These are phyloP conservation scores for Bambusicola thoracicus DNA, from an alignment of 2,113 vertebrate species.

Conservation along the genomic window DNA sequence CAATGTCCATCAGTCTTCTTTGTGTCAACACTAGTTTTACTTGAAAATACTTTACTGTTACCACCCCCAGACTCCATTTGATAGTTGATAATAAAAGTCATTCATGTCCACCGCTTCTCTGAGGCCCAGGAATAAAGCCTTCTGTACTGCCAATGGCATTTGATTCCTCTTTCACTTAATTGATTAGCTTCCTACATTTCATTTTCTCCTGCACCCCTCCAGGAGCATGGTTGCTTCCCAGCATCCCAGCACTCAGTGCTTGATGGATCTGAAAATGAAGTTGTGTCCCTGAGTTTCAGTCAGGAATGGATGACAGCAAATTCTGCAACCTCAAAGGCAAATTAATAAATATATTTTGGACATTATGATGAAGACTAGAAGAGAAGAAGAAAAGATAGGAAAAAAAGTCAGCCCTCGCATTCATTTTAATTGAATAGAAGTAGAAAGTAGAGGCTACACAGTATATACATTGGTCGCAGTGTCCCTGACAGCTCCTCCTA, in stretches of 20 bases:
- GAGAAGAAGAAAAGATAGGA: neutral
- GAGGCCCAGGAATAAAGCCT: neutral
- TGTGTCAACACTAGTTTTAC: neutral
- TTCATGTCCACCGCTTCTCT: neutral
- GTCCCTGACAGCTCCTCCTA: neutral
- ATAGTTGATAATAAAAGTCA: neutral
- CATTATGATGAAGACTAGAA: neutral
- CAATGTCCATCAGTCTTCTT: neutral
- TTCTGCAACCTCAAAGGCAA: neutral
- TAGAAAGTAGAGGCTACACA: neutral
- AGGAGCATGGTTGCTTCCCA: neutral
- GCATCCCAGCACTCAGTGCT: neutral
- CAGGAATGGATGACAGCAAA: neutral
- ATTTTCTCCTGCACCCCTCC: neutral
- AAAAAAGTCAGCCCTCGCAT: neutral
- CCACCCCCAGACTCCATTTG: neutral
- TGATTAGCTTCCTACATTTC: neutral
- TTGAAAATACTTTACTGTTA: neutral
- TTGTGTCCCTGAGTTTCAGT: neutral
- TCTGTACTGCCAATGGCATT: no score
- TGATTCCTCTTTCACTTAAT: neutral
- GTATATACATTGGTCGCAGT: accelerated
- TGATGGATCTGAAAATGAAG: accelerated
- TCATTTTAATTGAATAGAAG: neutral
- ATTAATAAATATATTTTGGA: neutral